phyloP scores from a whole-genome alignment of 2,797 vertebrate species.

The Poecilia velifera region DNA sequence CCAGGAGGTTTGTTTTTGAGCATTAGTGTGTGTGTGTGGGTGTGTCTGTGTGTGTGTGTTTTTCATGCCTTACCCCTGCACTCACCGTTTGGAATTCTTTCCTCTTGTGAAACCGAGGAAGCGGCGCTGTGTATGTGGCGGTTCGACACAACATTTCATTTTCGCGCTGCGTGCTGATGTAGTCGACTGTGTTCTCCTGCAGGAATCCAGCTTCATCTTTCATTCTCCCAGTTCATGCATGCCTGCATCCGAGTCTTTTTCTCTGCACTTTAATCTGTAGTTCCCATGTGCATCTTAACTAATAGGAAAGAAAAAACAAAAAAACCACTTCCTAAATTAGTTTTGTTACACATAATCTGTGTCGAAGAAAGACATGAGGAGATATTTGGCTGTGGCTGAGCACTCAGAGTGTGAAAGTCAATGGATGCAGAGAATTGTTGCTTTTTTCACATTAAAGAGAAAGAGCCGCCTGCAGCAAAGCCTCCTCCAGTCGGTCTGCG shows the following conservation, averaged over 20 bases:
- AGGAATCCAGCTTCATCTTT: constrained; percentile 39
- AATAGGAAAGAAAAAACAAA: neutral
- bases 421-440: neutral
- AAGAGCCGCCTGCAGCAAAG: constrained; percentile 2
- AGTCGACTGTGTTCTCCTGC: constrained; percentile 47
- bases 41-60: constrained; percentile 32
- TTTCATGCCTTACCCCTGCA: constrained; percentile 46
- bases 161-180: constrained; percentile 60
- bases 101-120: constrained; percentile 65
- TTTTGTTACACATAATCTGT: neutral
- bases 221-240: constrained; percentile 19
- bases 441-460: neutral
- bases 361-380: neutral
- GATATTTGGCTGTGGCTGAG: neutral
- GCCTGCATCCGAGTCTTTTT: neutral
- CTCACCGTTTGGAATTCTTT: constrained; percentile 65
- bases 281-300: neutral
- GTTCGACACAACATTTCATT: constrained; percentile 70
- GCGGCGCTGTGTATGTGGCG: constrained; percentile 63
- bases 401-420: constrained; percentile 1
- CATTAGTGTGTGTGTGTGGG: constrained; percentile 44
- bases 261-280: neutral
- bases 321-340: neutral
- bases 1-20: constrained; percentile 35
- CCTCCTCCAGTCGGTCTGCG: neutral